Evolutionary conservation across 2,797 vertebrate species (phyloP), one percentile per base, ranked within the genome.

Genomic region (Rousettus madagascariensis): DNA sequence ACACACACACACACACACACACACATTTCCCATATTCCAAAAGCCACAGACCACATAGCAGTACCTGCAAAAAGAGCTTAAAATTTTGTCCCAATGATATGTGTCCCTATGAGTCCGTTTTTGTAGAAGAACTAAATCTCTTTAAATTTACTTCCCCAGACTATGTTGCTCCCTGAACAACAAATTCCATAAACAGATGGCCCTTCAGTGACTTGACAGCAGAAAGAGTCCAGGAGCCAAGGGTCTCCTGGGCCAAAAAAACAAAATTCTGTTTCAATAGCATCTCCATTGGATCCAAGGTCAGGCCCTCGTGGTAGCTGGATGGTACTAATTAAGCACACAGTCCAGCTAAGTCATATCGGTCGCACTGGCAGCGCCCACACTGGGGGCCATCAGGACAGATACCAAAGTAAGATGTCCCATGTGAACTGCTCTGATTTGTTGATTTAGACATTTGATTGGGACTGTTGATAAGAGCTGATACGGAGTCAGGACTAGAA

Each of bases 181-280:
- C 90, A 97, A 94, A 94, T 94, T 84, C 86, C 95, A 94, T 83
- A 89, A 96, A 97, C 85, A 84, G 94, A 95, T 75, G 36, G 8
- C 36, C 82, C 61, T 95, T 92, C 19, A 68, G 77, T 30, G 41
- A 96, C 71, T 51, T 87, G 93, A 92, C 77, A 94, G 85, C 72
- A 94, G 95, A 96, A 87, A 85, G 95, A 96, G 28, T 88, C 72
- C 85, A 92, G 80, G 78, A 97, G 65, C 87, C 90, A 89, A 61
- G 5, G 12, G 49, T 49, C 15, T 46, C 36, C 46, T 55, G 0
- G 11, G 91, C 68, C 61, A 90, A 97, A 86, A 36, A 95, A 94
- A 90, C 65, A 92, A 72, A 92, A 92, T 72, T 77, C 66, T 69
- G 22, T 92, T 90, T 90, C 90, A 80, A 46, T 46, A 65, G 57